phyloP scores from a whole-genome alignment of 2,113 vertebrate species.

The Planiliza haematocheilus region DNA sequence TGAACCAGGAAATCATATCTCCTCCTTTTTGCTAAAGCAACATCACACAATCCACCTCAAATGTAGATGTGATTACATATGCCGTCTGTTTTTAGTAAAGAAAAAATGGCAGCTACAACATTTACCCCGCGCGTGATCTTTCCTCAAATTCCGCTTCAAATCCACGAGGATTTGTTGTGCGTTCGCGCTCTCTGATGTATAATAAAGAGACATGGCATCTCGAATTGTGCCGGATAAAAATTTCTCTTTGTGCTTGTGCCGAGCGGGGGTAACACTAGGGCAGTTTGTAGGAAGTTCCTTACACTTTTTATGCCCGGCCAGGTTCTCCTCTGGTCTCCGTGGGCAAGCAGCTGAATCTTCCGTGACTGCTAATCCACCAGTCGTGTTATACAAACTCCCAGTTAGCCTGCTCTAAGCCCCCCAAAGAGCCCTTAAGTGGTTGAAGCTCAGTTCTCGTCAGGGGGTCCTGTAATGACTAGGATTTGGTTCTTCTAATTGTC shows the following conservation, averaged over 20 bases:
- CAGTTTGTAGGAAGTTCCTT: not conserved
- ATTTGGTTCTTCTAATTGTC: slow-evolving; percentile 75
- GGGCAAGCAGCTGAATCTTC: slow-evolving; percentile 60
- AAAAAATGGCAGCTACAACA: slow-evolving; percentile 8
- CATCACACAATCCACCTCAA: slow-evolving; percentile 3
- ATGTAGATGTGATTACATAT: slow-evolving; percentile 6
- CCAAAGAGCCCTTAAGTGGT: slow-evolving; percentile 72
- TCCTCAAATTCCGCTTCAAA: slow-evolving; percentile 3
- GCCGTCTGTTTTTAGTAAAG: slow-evolving; percentile 37
- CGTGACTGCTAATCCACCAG: slow-evolving; percentile 76
- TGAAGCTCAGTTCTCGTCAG: slow-evolving; percentile 63
- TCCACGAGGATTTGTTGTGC: slow-evolving; percentile 26
- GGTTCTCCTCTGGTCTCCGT: slow-evolving; percentile 9
- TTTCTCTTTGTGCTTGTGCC: slow-evolving; percentile 4
- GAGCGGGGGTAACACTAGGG: not conserved
- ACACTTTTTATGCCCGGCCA: not conserved
- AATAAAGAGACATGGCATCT: slow-evolving; percentile 9
- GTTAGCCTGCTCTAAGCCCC: slow-evolving; percentile 62
- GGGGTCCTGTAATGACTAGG: slow-evolving; percentile 72
- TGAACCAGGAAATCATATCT: not conserved
- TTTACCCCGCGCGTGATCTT: not conserved
- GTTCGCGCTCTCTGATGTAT: slow-evolving; percentile 10
- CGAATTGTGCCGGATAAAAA: slow-evolving; percentile 5
- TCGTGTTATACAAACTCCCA: slow-evolving; percentile 60
- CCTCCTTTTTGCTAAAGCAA: not conserved